phyloP scores from a whole-genome alignment of 1,140 invertebrate species.

The Archivesica marissinica region DNA sequence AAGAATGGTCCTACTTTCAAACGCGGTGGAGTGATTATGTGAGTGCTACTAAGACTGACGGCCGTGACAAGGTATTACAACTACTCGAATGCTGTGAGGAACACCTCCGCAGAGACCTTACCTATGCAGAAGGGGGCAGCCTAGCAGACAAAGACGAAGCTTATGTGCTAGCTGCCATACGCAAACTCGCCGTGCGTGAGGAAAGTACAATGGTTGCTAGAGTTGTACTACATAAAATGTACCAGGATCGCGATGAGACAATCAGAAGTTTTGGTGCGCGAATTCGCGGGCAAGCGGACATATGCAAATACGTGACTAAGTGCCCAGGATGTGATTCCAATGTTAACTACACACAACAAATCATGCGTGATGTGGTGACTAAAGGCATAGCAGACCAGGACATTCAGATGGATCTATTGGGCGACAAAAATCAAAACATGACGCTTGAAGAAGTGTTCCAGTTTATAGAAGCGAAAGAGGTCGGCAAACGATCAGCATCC shows the following conservation, averaged over 20 bases:
- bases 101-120: constrained; percentile 62
- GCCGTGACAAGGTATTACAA: too few relatives aligned
- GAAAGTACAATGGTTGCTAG: constrained; percentile 69
- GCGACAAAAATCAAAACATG: constrained; percentile 58
- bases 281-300: constrained; percentile 60
- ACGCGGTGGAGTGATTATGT: too few relatives aligned
- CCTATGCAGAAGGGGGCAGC: constrained; percentile 46
- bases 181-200: constrained; percentile 59
- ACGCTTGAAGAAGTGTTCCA: constrained; percentile 60
- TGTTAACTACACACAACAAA: constrained; percentile 60
- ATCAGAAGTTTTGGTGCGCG: constrained; percentile 61
- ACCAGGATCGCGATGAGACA: constrained; percentile 63
- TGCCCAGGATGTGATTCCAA: constrained; percentile 52
- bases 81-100: constrained; percentile 68
- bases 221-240: constrained; percentile 65
- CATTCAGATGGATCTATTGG: constrained; percentile 58
- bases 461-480: constrained; percentile 65
- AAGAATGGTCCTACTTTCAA: too few relatives aligned
- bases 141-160: constrained; percentile 51
- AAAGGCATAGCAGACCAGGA: constrained; percentile 30
- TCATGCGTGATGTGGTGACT: constrained; percentile 46
- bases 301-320: constrained; percentile 59
- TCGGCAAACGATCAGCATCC: constrained; percentile 60
- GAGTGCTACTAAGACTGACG: too few relatives aligned
- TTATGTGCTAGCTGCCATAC: constrained; percentile 62